phyloP scores from a whole-genome alignment of 2,113 vertebrate genomes.

The Bufo bufo region DNA sequence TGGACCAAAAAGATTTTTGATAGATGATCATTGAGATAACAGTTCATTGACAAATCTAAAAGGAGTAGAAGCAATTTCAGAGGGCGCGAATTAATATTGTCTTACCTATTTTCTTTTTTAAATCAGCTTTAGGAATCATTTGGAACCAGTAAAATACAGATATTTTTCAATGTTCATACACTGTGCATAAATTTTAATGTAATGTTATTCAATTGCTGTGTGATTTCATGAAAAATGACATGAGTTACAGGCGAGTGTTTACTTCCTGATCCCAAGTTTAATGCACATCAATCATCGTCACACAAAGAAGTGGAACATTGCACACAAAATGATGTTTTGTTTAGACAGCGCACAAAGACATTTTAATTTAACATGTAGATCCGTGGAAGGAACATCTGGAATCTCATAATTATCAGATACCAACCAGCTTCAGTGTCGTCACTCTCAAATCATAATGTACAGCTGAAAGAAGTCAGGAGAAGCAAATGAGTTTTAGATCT shows the following conservation, averaged over 20 bases:
- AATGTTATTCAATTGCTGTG: background rate
- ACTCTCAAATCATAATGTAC: background rate
- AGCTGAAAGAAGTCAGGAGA: background rate
- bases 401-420: background rate
- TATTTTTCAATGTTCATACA: background rate
- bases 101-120: too few species aligned
- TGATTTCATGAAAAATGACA: constrained; percentile 2
- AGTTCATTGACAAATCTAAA: too few species aligned
- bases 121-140: too few species aligned
- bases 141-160: too few species aligned
- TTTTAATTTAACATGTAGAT: background rate
- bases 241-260: background rate
- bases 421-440: background rate
- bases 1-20: too few species aligned
- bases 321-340: background rate
- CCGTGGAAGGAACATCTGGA: background rate
- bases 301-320: background rate
- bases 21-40: too few species aligned
- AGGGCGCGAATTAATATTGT: too few species aligned
- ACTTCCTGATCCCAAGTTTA: background rate
- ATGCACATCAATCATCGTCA: background rate
- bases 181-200: background rate
- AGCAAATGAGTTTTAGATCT: background rate
- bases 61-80: too few species aligned
- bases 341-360: background rate